Base-by-base conservation (phyloP, 2,113 vertebrate species). In the Cryptotis parvus region DNA sequence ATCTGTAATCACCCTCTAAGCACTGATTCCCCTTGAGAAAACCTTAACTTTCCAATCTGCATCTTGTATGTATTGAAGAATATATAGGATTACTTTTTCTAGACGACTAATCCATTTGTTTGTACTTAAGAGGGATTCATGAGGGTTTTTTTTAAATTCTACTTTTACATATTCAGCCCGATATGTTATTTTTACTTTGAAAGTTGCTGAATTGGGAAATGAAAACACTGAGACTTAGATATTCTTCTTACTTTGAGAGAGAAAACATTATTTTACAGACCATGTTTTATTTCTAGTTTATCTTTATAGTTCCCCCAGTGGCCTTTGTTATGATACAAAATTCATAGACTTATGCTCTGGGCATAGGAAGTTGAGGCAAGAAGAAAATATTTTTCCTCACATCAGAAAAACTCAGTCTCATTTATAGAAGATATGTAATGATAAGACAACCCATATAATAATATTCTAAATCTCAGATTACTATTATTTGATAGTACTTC, bases 161-260 rank as follows among this genome's bases (percentile, higher is more conserved):
- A 20, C 6, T 76, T 66, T n/a, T 65, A 84, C 27, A 10, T 90
- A 15, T 37, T 75, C 29, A 72, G 14, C 27, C 14, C 5, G 79
- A 7, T 65, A 35, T 35, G 52, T 27, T 15, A 86, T 73, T 89
- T 79, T 37, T 87, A 43, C 39, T 68, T 78, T 70, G 70, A 90
- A 88, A 88, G 29, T 66, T 90, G 76, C 16, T 91, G 37, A 90
- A 79, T 61, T 80, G 11, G 33, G n/a, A 94, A 91, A 78, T 35
- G 14, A 27, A 0, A 84, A 4, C 27, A 61, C 70, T 80, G 26
- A 37, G 18, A 9, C 75, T 72, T 68, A 49, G 8, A 43, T 75
- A 27, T 35, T 79, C 39, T 66, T 73, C 29, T 41, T 86, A 73
- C 9, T 69, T 1, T 69, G 18, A 77, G n/a, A 80, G 20, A 52